Evolutionary conservation across 2,888 invertebrate species (phyloP).

Genomic region (Stenchaetothrips biformis): DNA sequence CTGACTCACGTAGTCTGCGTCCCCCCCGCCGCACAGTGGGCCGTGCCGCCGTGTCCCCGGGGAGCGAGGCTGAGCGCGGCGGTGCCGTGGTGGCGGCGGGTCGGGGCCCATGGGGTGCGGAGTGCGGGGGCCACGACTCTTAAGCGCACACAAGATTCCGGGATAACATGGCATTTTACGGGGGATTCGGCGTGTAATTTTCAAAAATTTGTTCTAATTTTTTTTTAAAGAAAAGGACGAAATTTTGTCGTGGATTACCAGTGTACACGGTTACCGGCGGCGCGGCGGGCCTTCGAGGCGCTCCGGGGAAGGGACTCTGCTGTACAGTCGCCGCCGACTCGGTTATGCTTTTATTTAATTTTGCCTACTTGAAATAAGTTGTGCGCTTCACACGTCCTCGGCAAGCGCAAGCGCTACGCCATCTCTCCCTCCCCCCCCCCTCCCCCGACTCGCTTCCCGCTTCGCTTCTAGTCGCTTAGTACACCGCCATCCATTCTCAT

Average conservation of each 20-base stretch:
- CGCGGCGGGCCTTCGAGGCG: too few species aligned
- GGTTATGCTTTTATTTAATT: constrained; percentile 11
- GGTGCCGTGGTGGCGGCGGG: neutral
- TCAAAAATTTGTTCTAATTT: too few species aligned
- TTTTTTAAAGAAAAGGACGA: too few species aligned
- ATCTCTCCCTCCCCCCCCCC: neutral
- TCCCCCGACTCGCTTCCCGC: neutral
- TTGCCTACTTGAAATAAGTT: neutral
- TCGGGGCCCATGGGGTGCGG: neutral
- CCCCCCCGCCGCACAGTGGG: neutral
- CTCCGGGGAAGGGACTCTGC: too few species aligned
- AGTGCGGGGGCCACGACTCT: too few species aligned
- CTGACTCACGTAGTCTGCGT: neutral
- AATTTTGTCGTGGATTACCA: too few species aligned
- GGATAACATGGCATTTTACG: too few species aligned
- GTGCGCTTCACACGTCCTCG: neutral
- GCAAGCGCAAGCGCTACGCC: neutral
- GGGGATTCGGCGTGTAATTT: too few species aligned
- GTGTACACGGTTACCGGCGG: too few species aligned
- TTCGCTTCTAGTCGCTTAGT: neutral
- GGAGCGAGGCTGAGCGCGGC: neutral
- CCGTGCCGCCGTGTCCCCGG: neutral
- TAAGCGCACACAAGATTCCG: too few species aligned
- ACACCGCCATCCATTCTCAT: too few species aligned
- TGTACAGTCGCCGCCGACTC: too few species aligned